Evolutionary conservation across 2,797 vertebrate genomes (phyloP), one percentile per base, ranked within the genome.

Genomic region (Enteromius trimaculatus): DNA sequence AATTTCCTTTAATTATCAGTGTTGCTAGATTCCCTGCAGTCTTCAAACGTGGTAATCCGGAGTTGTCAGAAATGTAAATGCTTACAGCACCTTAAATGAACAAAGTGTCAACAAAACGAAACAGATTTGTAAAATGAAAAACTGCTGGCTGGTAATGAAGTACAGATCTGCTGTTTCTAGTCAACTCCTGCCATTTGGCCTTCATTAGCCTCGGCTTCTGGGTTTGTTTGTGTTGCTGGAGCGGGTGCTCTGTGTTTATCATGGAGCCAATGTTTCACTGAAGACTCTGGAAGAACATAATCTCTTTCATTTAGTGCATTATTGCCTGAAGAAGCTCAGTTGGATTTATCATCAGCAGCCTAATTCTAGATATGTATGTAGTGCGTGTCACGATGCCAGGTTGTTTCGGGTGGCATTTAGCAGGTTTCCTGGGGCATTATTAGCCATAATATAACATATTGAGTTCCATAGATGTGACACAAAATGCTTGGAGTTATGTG

Each of bases 211-310:
- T 55, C 10, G 9, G 37, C 75, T 77, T 77, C 75, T 77, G 55
- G 75, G 55, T 44, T 77, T 60, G 74, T 47, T 77, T 77, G 75
- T 77, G 75, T 64, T 64, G 37, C 10, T 76, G 55, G 26, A 77
- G 53, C n/a, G 16, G 72, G 55, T 26, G 75, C 14, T 77, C 55
- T 13, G n/a, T 29, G 5, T 77, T 77, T 42, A 17, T 77, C 55
- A 77, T n/a, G 21, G 34, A 29, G 51, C 31, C 21, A 64, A 21
- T 47, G 58, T 21, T 49, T 49, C 14, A 34, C 76, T 65, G 42
- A 78, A 65, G 42, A 49, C 17, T 78, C 26, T 16, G 47, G 42
- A 51, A 65, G 42, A 66, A 68, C 47, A 79, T 23, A 31, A 17
- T 76, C 72, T 44, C 55, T 62, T 77, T 62, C 37, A 77, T 60